Evolutionary conservation across 2,113 vertebrate genomes (phyloP), one percentile per base, ranked within the genome.

Genomic region (Chionodraco myersi): DNA sequence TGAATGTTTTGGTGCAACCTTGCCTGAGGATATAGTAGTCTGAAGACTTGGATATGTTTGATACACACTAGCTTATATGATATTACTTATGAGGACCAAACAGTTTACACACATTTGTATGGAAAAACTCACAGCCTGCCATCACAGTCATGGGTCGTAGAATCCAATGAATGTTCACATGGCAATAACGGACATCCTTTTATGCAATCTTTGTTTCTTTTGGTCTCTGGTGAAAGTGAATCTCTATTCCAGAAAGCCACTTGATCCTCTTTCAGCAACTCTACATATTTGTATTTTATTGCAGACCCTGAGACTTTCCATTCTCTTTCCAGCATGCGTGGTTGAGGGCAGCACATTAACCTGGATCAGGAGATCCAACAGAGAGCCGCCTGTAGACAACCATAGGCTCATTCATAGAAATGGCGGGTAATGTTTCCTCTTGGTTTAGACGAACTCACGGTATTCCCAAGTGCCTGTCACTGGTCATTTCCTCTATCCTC

Each of bases 401-500:
- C 21, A 51, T n/a, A 36, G 72, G n/a, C 41, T 69, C 61, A 77
- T 87, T 90, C 75, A 79, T 81, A 53, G 36, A 72, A 61, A 53
- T 16, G 48, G 57, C 41, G 85, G 61, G 56, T 76, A 79, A 72
- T 82, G 56, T 82, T 88, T 87, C 63, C 66, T 71, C 49, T 10
- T 62, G 56, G 52, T 72, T 58, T 52, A 72, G n/a, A 72, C 54
- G 3, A 44, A 54, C 63, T 82, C 64, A 48, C 49, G 1, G 18
- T 69, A 34, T 64, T 68, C 63, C 18, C 72, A 36, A 78, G 69
- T 16, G 62, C 45, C 80, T 78, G 77, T 87, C 85, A 62, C 44
- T 14, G 75, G 60, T 81, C 59, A 80, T 81, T 88, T 83, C 89
- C 85, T 83, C 30, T 14, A 56, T 56, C 75, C 64, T 57, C 65